Percentiles rank a stretch among this genome's conserved stretches.
phyloP scores from a whole-genome alignment of 2,888 invertebrate genomes.

The Dasysyrphus albostriatus region DNA sequence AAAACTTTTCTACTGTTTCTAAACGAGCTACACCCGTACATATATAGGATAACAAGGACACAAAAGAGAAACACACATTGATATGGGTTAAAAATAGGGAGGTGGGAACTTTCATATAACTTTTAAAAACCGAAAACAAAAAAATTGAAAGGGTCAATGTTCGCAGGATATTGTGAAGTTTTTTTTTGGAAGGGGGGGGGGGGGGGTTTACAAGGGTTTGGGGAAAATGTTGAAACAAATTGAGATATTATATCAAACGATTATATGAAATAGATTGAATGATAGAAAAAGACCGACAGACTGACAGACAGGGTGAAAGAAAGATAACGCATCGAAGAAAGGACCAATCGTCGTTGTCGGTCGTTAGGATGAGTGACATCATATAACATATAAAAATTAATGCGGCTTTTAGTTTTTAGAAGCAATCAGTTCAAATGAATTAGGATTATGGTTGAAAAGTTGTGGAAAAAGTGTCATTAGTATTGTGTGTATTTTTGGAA shows the following conservation, averaged over 20 bases:
- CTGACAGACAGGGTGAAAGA: neutral
- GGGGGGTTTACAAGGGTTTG: neutral
- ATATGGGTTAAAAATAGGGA: neutral
- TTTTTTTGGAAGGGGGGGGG: neutral
- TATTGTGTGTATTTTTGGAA: neutral
- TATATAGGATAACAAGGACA: constrained; percentile 26
- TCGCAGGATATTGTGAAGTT: constrained; percentile 36
- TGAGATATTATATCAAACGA: constrained; percentile 56
- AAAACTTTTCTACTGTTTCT: constrained; percentile 73
- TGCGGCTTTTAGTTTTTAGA: constrained; percentile 25
- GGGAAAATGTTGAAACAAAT: constrained; percentile 52
- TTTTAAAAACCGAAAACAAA: neutral
- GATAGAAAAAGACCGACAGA: neutral
- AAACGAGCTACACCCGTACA: constrained; percentile 38
- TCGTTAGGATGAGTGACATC: constrained; percentile 1
- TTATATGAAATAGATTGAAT: constrained; percentile 26
- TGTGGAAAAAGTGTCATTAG: constrained; percentile 31
- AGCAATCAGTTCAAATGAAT: constrained; percentile 39
- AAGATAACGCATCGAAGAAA: constrained; percentile 13
- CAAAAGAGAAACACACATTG: constrained; percentile 25
- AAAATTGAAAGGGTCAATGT: constrained; percentile 50
- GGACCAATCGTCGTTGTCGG: neutral
- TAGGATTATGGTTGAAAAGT: constrained; percentile 2
- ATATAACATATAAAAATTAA: constrained; percentile 43
- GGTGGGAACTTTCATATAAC: constrained; percentile 3